phyloP scores from a whole-genome alignment of 1,140 invertebrate species.

The Drosophila grimshawi region DNA sequence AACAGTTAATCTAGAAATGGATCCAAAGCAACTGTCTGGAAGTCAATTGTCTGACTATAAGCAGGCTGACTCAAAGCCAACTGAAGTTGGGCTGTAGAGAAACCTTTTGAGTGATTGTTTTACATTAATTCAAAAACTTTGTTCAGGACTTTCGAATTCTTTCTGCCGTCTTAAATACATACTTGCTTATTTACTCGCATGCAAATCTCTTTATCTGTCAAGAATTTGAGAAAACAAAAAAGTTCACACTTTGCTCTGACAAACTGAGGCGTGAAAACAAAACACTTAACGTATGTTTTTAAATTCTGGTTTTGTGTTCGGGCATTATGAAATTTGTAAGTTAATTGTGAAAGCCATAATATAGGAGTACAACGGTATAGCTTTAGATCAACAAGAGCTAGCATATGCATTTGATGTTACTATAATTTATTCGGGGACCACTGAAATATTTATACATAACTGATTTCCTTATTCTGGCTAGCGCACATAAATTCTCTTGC shows the following conservation, averaged over 20 bases:
- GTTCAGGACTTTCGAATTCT: conserved; percentile 25
- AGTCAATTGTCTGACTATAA: conserved; percentile 43
- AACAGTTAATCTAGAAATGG: not conserved
- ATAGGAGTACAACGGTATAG: not conserved
- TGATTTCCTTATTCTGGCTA: conserved; percentile 11
- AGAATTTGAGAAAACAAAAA: conserved; percentile 22
- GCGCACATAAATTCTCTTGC: conserved; percentile 58
- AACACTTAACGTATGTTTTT: not conserved
- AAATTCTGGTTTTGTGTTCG: no score
- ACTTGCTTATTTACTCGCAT: not conserved
- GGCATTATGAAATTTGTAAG: conserved; percentile 1
- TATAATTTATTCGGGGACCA: conserved; percentile 59
- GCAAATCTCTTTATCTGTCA: conserved; percentile 47
- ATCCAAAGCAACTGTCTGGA: conserved; percentile 18
- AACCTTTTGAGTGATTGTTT: conserved; percentile 58
- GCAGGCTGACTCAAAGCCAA: not conserved
- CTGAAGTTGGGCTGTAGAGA: not conserved
- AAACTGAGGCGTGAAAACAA: not conserved
- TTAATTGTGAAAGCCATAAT: conserved; percentile 1
- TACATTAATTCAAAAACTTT: conserved; percentile 48
- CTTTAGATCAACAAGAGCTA: not conserved
- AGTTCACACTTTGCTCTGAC: not conserved
- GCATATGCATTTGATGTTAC: conserved; percentile 1
- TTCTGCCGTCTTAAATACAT: not conserved
- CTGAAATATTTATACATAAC: conserved; percentile 58